These are phyloP conservation scores for Chaetops frenatus DNA, from an alignment of 2,113 vertebrate species.

Conservation along the genomic window DNA sequence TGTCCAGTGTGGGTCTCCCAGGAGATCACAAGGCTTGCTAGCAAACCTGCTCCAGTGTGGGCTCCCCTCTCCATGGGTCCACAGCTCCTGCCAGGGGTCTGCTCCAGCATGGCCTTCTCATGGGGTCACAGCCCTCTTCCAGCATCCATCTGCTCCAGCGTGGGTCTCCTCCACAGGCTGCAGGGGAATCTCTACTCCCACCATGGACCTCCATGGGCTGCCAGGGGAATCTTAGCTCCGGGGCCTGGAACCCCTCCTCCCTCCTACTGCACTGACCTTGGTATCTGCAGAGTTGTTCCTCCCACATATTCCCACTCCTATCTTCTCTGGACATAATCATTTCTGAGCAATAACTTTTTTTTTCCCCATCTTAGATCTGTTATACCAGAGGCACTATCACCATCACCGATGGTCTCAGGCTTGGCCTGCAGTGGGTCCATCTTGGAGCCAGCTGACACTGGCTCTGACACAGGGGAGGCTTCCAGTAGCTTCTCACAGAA, in stretches of 20 bases:
- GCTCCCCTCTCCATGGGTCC: neutral
- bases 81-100: neutral
- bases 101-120: neutral
- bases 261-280: neutral
- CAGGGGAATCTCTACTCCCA: neutral
- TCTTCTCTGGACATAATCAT: rapidly evolving
- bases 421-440: neutral
- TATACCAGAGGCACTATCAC: neutral
- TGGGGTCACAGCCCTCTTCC: neutral
- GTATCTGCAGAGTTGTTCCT: neutral
- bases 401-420: neutral
- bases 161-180: neutral
- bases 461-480: neutral
- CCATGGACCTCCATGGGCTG: neutral
- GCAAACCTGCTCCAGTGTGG: neutral
- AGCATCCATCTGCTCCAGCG: neutral
- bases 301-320: neutral
- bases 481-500: neutral
- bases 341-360: neutral
- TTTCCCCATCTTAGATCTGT: neutral
- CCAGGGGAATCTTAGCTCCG: neutral
- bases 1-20: neutral
- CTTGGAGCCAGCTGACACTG: neutral
- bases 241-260: rapidly evolving
- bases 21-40: neutral